Percentiles rank a stretch among this genome's conserved stretches.
phyloP scores from a whole-genome alignment of 2,888 invertebrate genomes.

The Palloptera scutellata region DNA sequence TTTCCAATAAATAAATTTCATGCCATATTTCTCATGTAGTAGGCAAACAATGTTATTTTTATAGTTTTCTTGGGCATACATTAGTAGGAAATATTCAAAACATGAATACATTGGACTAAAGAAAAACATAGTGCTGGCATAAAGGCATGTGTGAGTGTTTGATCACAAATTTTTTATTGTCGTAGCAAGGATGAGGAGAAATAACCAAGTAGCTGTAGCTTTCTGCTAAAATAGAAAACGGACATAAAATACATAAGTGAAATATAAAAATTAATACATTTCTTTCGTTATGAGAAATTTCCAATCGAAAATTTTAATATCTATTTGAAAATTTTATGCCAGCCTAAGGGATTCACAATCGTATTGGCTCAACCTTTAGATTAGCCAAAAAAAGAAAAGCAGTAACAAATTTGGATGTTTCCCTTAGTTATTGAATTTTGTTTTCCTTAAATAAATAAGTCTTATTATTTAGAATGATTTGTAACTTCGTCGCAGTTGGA shows the following conservation, averaged over 20 bases:
- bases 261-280: neutral
- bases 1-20: no score
- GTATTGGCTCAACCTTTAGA: neutral
- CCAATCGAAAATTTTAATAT: constrained; percentile 4
- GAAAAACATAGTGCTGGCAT: no score
- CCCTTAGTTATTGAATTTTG: no score
- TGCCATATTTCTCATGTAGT: no score
- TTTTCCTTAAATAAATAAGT: no score
- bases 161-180: neutral
- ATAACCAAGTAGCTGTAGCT: neutral
- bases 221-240: neutral
- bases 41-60: no score
- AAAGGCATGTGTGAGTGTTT: no score
- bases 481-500: no score
- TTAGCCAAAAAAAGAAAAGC: neutral
- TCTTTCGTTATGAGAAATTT: neutral
- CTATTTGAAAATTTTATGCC: neutral
- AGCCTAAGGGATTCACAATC: neutral
- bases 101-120: no score
- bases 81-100: no score
- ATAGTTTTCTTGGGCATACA: no score
- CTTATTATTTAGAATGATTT: no score
- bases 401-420: neutral
- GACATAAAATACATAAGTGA: neutral
- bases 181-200: neutral